These are phyloP conservation scores for Drosophila recens DNA, from an alignment of 2,888 invertebrate species.

Conservation along the genomic window DNA sequence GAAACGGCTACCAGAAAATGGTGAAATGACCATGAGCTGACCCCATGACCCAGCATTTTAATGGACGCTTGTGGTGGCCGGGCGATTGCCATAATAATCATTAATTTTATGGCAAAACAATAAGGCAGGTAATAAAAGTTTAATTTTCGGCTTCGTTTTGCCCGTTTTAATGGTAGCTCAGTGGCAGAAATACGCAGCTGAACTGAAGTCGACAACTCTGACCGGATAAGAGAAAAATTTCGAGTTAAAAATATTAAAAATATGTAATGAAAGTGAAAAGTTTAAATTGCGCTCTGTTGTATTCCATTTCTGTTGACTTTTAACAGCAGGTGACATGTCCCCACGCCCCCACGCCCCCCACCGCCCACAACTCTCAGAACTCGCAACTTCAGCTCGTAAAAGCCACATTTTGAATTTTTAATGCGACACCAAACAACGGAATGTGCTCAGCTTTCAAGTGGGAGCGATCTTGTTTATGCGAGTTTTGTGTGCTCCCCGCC, in stretches of 20 bases:
- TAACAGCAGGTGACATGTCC: slow-evolving; percentile 35
- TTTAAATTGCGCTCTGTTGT: slow-evolving; percentile 55
- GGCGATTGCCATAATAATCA: slow-evolving; percentile 80
- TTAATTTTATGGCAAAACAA: slow-evolving; percentile 81
- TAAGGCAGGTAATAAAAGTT: slow-evolving; percentile 81
- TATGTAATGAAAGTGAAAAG: slow-evolving; percentile 74
- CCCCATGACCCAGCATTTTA: slow-evolving; percentile 50
- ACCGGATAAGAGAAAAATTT: slow-evolving; percentile 12
- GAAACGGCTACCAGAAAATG: slow-evolving; percentile 44
- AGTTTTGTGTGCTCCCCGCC: slow-evolving; percentile 48
- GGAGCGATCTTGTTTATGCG: slow-evolving; percentile 77
- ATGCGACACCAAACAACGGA: slow-evolving; percentile 52
- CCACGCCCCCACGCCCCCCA: neutral
- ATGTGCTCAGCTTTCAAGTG: slow-evolving; percentile 69
- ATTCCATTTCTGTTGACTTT: slow-evolving; percentile 32
- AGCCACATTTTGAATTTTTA: slow-evolving; percentile 75
- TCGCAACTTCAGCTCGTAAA: slow-evolving; percentile 57
- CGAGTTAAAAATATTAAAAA: slow-evolving; percentile 58
- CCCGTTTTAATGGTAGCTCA: slow-evolving; percentile 52
- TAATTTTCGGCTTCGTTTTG: slow-evolving; percentile 63
- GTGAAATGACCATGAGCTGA: slow-evolving; percentile 42
- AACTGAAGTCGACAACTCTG: slow-evolving; percentile 17
- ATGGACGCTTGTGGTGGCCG: slow-evolving; percentile 70
- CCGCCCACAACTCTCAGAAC: slow-evolving; percentile 10
- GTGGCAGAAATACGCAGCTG: slow-evolving; percentile 26